Evolutionary conservation across 2,113 vertebrate species (phyloP).

Genomic region (Campylomormyrus numenius): DNA sequence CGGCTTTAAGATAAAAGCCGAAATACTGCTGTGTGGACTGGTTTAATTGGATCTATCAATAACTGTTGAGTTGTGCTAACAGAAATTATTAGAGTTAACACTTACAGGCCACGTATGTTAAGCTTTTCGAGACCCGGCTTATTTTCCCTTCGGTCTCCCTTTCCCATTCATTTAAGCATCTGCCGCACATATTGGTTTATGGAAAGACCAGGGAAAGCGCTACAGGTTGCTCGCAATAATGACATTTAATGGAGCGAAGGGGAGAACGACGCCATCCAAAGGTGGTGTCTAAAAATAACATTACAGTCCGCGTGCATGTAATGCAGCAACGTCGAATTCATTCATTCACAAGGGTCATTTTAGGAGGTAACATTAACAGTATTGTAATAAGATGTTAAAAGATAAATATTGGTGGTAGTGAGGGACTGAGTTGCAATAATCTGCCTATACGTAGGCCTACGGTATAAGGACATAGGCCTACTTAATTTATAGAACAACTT

Average conservation of each 20-base stretch:
- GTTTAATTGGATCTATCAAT: neutral
- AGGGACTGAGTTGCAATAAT: neutral
- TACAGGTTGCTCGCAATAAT: neutral
- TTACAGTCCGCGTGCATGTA: neutral
- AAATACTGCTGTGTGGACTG: neutral
- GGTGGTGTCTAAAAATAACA: neutral
- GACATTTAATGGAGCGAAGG: neutral
- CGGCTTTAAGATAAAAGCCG: neutral
- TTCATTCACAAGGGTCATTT: neutral
- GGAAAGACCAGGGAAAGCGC: neutral
- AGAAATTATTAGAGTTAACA: neutral
- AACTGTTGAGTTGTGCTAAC: neutral
- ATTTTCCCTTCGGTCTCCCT: conserved; percentile 2
- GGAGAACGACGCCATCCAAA: neutral
- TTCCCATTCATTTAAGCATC: conserved; percentile 14
- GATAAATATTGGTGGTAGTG: neutral
- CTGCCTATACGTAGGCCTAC: neutral
- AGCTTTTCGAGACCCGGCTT: neutral
- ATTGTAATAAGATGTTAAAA: neutral
- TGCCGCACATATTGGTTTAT: neutral
- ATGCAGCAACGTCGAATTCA: neutral
- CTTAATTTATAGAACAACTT: neutral
- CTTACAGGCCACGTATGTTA: neutral
- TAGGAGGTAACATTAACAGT: neutral
- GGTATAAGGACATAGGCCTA: neutral